Evolutionary conservation across 1,140 invertebrate species (phyloP).

Genomic region (Paracyclopina nana): DNA sequence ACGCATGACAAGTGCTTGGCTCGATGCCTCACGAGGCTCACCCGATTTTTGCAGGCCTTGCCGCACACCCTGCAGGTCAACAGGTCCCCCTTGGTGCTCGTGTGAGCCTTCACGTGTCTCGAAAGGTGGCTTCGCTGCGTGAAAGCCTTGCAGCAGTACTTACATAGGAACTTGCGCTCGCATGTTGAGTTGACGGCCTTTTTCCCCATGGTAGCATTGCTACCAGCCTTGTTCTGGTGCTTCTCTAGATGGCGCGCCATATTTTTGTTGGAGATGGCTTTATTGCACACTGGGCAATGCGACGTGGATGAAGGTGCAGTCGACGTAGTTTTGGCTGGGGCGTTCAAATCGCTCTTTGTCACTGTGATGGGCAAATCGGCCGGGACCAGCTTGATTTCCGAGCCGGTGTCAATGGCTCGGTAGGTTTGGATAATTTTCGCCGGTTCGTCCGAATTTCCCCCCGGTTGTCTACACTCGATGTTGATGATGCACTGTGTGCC

Average conservation of each 20-base stretch:
- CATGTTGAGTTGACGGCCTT: too few relatives aligned
- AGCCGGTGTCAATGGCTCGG: conserved; percentile 6
- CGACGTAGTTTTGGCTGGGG: too few relatives aligned
- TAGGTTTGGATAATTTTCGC: conserved; percentile 8
- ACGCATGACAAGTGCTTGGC: conserved; percentile 12
- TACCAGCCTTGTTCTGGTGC: too few relatives aligned
- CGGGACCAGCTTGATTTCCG: conserved; percentile 2
- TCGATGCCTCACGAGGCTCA: conserved; percentile 19
- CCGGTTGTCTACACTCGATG: conserved; percentile 2
- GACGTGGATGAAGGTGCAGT: background rate
- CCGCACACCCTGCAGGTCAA: conserved; percentile 19
- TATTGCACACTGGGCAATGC: background rate
- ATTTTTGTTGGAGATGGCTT: background rate
- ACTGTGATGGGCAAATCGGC: too few relatives aligned
- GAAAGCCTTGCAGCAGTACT: conserved; percentile 39
- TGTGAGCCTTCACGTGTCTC: conserved; percentile 42
- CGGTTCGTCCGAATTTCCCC: background rate
- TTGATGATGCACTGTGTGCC: conserved; percentile 14
- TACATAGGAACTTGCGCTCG: conserved; percentile 34
- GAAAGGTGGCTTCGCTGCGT: conserved; percentile 43
- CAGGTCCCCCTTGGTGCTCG: conserved; percentile 18
- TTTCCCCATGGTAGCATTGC: too few relatives aligned
- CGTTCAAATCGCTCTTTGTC: too few relatives aligned
- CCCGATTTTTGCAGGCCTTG: conserved; percentile 21
- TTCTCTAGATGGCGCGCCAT: conserved; percentile 1